These are phyloP conservation scores for Mycetomoellerius zeteki DNA, from an alignment of 1,140 invertebrate species.

Conservation along the genomic window DNA sequence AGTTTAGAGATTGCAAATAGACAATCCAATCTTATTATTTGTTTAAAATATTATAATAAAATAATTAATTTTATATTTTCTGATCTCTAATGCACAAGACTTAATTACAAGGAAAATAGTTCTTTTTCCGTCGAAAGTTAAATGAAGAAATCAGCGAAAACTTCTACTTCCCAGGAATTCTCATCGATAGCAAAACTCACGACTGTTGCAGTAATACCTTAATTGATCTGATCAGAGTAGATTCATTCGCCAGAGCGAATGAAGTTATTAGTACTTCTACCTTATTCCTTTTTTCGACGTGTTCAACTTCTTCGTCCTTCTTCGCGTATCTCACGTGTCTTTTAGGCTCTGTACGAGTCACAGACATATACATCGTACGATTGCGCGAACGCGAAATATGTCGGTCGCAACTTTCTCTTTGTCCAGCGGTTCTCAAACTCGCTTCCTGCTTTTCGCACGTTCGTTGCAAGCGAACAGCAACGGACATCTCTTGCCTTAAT, in stretches of 20 bases:
- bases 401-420: constrained; percentile 86
- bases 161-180: constrained; percentile 34
- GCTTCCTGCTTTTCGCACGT: constrained; percentile 82
- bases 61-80: neutral
- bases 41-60: neutral
- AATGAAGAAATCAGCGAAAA: constrained; percentile 10
- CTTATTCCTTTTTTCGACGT: constrained; percentile 13
- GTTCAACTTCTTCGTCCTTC: constrained; percentile 30
- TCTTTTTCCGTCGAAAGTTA: neutral
- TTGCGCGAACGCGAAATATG: constrained; percentile 84
- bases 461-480: neutral
- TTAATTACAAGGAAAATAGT: neutral
- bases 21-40: neutral
- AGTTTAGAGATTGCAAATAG: neutral
- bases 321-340: constrained; percentile 52
- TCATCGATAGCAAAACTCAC: constrained; percentile 34
- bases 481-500: neutral
- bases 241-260: constrained; percentile 60
- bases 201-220: constrained; percentile 62
- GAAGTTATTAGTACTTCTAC: constrained; percentile 67
- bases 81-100: neutral
- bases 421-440: constrained; percentile 83
- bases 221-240: constrained; percentile 65
- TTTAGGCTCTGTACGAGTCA: constrained; percentile 45
- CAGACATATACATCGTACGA: constrained; percentile 60